Evolutionary conservation across 2,797 vertebrate species (phyloP), one percentile per base, ranked within the genome.

Genomic region (Acrocephalus scirpaceus): DNA sequence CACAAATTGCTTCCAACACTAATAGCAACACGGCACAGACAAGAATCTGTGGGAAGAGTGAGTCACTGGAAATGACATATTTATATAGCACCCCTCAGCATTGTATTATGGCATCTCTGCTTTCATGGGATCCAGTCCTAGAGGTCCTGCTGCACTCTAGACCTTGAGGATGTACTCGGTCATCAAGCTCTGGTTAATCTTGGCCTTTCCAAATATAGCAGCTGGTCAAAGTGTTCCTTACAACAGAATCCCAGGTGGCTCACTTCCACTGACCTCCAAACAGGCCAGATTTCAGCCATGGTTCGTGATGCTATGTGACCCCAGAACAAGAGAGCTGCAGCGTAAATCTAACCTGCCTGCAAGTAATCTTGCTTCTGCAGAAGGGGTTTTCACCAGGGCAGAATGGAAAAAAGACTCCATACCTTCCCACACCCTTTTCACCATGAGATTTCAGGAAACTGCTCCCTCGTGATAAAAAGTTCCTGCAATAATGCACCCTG

Each of bases 21-120:
- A 96, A 96, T 86, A 96, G 81, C 82, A 95, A 71, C 83, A 90
- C 0, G 2, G 88, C 56, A 93, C 47, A 89, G 96, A 93, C 83
- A 95, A 80, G 86, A 92, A 95, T 94, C 86, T 93, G 92, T 93
- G 93, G 94, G 94, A 93, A 89, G 95, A 79, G 71, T 95, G 94
- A 95, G 58, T 95, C 96, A 96, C 80, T 95, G 86, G 86, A 85
- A 96, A 84, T 45, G 83, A 87, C 88, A 92, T 93, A 90, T 94
- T 95, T 95, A 89, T 71, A 51, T 53, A 92, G 78, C 78, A 91
- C n/a, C 74, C 83, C 71, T 93, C 10, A 1, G 88, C 64, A 57
- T 26, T 9, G 1, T 66, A 38, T 89, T 76, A 67, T 57, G 77
- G 83, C 67, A 90, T 32, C 40, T 71, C 61, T 69, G 42, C 73